Conservation (phyloP, 2,113 vertebrate genomes). For the Boulengeromyrus knoepffleri region DNA sequence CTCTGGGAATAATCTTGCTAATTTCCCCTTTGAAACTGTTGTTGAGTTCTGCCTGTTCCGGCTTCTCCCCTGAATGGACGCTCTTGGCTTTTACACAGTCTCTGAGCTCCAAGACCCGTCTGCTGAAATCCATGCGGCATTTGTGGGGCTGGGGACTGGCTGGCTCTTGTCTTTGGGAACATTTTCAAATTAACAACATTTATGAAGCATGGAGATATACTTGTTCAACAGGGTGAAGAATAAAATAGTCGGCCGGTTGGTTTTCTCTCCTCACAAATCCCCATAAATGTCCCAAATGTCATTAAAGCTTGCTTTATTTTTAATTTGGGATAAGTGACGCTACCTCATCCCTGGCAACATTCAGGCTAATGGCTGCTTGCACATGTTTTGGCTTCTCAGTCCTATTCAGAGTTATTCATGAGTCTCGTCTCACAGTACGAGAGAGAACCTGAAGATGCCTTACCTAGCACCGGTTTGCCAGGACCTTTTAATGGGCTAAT, state of each 20-base stretch:
- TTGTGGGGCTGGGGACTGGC: not conserved
- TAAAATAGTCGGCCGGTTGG: not conserved
- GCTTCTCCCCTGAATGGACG: not conserved
- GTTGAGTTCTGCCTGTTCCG: not conserved
- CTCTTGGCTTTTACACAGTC: not conserved
- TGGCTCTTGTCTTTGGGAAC: not conserved
- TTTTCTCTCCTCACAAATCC: slow-evolving; percentile 1
- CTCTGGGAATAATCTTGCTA: not conserved
- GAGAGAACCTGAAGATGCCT: not conserved
- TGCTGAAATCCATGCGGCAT: not conserved
- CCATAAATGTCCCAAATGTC: slow-evolving; percentile 8
- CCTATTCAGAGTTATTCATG: too few species aligned
- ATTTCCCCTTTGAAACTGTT: not conserved
- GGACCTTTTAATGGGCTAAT: not conserved
- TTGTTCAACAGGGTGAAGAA: not conserved
- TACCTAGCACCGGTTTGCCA: not conserved
- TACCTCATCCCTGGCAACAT: not conserved
- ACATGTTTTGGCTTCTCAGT: not conserved
- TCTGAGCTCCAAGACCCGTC: not conserved
- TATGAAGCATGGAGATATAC: not conserved
- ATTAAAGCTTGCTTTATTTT: slow-evolving; percentile 13
- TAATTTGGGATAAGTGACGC: not conserved
- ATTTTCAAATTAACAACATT: not conserved
- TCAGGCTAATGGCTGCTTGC: not conserved
- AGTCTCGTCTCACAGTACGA: not conserved